phyloP scores from a whole-genome alignment of 2,888 invertebrate genomes.

The Mythimna loreyi region DNA sequence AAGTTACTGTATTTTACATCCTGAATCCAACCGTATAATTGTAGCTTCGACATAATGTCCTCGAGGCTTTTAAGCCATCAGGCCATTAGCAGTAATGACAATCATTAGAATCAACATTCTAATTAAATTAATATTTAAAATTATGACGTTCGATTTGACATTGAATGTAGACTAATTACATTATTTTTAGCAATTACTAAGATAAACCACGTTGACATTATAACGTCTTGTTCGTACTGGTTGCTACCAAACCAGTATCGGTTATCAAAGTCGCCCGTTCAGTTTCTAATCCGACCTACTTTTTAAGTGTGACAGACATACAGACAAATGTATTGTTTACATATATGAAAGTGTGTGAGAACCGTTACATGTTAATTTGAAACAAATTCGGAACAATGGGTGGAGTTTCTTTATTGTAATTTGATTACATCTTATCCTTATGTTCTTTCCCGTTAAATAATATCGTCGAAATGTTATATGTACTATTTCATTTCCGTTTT shows the following conservation, averaged over 20 bases:
- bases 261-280: constrained; percentile 37
- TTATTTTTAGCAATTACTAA: neutral
- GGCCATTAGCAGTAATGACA: no score
- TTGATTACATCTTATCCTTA: constrained; percentile 34
- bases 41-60: no score
- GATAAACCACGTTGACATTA: constrained; percentile 12
- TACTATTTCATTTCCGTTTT: constrained; percentile 8
- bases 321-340: constrained; percentile 47
- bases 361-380: constrained; percentile 56
- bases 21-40: no score
- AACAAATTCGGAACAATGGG: constrained; percentile 47
- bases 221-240: constrained; percentile 18
- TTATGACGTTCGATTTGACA: constrained; percentile 19
- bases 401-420: constrained; percentile 42
- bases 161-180: constrained; percentile 2
- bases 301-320: constrained; percentile 40
- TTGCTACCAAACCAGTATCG: constrained; percentile 27
- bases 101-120: no score
- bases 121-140: no score
- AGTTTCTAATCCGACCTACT: constrained; percentile 63
- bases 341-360: constrained; percentile 54
- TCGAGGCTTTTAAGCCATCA: no score
- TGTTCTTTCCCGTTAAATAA: neutral
- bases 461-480: neutral
- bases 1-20: no score